Base-by-base conservation (phyloP, 2,113 vertebrate species). In the Hyla sarda region DNA sequence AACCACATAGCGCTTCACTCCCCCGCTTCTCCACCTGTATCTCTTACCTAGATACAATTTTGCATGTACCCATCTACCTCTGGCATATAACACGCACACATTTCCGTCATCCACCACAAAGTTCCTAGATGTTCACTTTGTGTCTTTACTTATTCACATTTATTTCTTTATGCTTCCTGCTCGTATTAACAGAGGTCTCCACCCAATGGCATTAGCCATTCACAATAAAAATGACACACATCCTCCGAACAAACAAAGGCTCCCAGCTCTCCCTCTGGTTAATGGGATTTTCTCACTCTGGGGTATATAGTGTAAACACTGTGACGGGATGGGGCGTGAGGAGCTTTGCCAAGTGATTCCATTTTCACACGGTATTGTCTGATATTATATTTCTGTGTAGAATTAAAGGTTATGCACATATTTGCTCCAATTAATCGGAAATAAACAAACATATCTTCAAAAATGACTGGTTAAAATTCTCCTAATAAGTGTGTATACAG, bases 151-250 rank as follows among this genome's bases (percentile, higher is more conserved):
- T 13, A 2, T 58, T 45, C 13, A 1, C 73, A 23, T 50, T 32
- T 74, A 21, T 78, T 83, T 71, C 62, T 62, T 17, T 56, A 83
- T 37, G 19, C 48, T 56, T 73, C 69, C 82, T 74, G 48, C 34
- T 12, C 30, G 25, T 74, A 25, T 73, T 56, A 83, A 17, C 23
- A 58, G 47, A 54, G 45, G 28, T 65, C 52, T 54, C 67, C 82
- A 28, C 81, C 81, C 65, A n/a, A n/a, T n/a, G n/a, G 5, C 28
- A 14, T 56, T 58, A 28, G 14, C 48, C n/a, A 65, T 25, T 30
- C 19, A 30, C 58, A 65, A 54, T 41, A 73, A 54, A 16, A 72
- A 52, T 83, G 65, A 83, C 65, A 82, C 82, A 83, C 69, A 74
- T 83, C 82, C 82, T 83, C 21, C 16, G 1, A 82, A n/a, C 16